A percentile compares a stretch with the other conserved stretches of the same genome.
These are phyloP conservation scores for Protophormia terraenovae DNA, from an alignment of 2,888 invertebrate species.

Conservation along the genomic window DNA sequence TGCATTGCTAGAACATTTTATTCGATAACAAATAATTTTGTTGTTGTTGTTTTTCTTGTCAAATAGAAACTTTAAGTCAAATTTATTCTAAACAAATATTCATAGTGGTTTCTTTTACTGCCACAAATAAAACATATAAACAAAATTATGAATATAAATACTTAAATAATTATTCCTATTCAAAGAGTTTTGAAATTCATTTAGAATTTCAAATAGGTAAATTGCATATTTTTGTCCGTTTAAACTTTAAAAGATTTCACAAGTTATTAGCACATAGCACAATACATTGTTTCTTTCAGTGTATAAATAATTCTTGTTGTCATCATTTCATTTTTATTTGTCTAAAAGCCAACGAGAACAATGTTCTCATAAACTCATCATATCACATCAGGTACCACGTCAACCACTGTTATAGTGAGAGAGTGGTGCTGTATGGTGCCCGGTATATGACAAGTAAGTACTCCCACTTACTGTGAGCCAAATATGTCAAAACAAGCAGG, in stretches of 20 bases:
- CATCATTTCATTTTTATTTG: conserved; percentile 5
- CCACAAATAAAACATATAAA: not conserved
- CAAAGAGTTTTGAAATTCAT: not conserved
- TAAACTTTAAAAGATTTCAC: no score
- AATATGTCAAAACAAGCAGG: conserved; percentile 64
- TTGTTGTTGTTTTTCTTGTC: not conserved
- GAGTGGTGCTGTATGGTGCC: not conserved
- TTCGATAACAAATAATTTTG: conserved; percentile 7
- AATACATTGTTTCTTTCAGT: conserved; percentile 9
- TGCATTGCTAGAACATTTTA: conserved; percentile 41
- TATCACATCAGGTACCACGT: conserved; percentile 5
- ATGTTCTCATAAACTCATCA: conserved; percentile 21
- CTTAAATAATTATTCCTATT: not conserved
- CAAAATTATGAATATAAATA: conserved; percentile 25
- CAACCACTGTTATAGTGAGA: not conserved
- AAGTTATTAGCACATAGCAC: not conserved
- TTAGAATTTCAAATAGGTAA: conserved; percentile 25
- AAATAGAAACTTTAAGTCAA: conserved; percentile 11
- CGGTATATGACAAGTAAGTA: conserved; percentile 38
- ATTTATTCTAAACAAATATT: conserved; percentile 8
- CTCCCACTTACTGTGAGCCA: conserved; percentile 63
- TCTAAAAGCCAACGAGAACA: not conserved
- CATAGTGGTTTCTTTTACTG: not conserved
- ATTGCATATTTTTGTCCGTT: not conserved
- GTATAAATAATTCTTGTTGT: conserved; percentile 10